phyloP scores from a whole-genome alignment of 64 coral and sea anemone genomes.

The Anthopleura sola region DNA sequence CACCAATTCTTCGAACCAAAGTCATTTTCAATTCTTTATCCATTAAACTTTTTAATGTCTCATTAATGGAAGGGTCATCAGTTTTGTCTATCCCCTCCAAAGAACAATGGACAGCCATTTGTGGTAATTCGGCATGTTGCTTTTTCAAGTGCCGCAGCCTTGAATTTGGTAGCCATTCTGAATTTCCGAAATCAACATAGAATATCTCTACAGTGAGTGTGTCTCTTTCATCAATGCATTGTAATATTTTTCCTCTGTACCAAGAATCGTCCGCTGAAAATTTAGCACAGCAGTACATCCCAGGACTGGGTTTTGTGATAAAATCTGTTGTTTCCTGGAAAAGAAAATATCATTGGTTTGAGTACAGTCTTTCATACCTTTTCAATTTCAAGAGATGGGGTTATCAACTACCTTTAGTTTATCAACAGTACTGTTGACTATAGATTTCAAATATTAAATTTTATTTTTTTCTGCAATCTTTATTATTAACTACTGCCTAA shows the following conservation, averaged over 20 bases:
- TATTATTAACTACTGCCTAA: too few species aligned
- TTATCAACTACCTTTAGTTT: too few species aligned
- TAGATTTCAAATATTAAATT: too few species aligned
- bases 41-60: neutral
- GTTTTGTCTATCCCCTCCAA: slow-evolving; percentile 43
- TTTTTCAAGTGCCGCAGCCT: slow-evolving; percentile 55
- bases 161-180: slow-evolving; percentile 43
- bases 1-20: slow-evolving; percentile 50
- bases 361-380: neutral
- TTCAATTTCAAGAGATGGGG: too few species aligned
- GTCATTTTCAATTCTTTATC: slow-evolving; percentile 37
- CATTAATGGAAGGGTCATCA: neutral
- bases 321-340: neutral
- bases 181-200: slow-evolving; percentile 92
- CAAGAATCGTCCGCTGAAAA: slow-evolving; percentile 75
- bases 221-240: slow-evolving; percentile 17
- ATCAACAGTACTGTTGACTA: too few species aligned
- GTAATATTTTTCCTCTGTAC: slow-evolving; percentile 70
- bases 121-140: slow-evolving; percentile 70
- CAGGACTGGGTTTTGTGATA: slow-evolving; percentile 8
- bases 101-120: slow-evolving; percentile 70
- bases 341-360: neutral
- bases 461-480: too few species aligned
- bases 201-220: slow-evolving; percentile 37
- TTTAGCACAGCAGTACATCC: slow-evolving; percentile 68